Evolutionary conservation across 2,113 vertebrate species (phyloP).

Genomic region (Clinocottus analis): DNA sequence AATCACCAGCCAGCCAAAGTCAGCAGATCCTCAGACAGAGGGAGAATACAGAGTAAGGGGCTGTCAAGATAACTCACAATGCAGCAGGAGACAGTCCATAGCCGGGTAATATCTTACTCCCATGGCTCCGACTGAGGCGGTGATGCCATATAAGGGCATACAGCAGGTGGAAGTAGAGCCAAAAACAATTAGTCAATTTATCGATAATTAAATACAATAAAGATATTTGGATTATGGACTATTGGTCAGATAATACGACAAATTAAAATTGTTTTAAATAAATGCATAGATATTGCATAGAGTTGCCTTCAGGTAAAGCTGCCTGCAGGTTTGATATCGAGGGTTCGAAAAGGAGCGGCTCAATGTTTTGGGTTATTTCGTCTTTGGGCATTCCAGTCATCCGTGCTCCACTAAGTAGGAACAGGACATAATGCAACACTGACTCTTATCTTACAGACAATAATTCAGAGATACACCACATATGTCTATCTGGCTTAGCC

Average conservation of each 20-base stretch:
- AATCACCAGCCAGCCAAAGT: slow-evolving; percentile 66
- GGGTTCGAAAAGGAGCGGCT: neutral
- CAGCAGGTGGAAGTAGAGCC: neutral
- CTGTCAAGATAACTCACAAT: slow-evolving; percentile 68
- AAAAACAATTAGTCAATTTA: neutral
- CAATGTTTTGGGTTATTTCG: neutral
- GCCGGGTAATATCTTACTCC: slow-evolving; percentile 14
- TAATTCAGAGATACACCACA: slow-evolving; percentile 9
- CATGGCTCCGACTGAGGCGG: slow-evolving; percentile 8
- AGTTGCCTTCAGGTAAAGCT: neutral
- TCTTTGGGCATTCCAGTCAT: neutral
- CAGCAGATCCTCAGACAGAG: slow-evolving; percentile 62
- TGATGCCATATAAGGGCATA: neutral
- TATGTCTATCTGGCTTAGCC: neutral
- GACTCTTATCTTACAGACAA: neutral
- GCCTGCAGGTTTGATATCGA: neutral
- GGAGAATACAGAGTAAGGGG: slow-evolving; percentile 67
- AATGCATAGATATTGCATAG: too few species aligned
- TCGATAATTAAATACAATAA: neutral
- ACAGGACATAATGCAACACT: neutral
- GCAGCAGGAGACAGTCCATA: slow-evolving; percentile 43
- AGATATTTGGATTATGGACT: neutral
- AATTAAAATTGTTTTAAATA: neutral
- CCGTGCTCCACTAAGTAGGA: neutral
- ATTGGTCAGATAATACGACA: neutral